Conservation (phyloP, 2,797 vertebrate species). For the Rhinella marina region DNA sequence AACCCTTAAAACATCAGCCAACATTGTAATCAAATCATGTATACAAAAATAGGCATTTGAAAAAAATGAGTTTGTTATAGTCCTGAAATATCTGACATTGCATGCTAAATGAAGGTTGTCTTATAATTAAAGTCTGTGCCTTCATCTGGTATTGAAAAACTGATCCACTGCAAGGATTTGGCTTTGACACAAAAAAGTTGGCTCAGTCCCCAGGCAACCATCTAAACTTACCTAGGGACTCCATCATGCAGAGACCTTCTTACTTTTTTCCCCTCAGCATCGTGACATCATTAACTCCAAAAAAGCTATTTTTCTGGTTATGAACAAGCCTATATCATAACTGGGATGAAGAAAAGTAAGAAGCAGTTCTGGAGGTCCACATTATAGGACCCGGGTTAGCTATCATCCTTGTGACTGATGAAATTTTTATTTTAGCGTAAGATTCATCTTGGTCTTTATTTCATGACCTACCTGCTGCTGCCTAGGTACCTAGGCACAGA, state of each 20-base stretch:
- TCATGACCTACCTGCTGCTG: conserved; percentile 6
- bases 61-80: not conserved
- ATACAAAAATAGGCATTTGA: not conserved
- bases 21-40: not conserved
- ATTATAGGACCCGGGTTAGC: not conserved
- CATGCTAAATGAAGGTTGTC: not conserved
- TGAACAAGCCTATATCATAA: not conserved
- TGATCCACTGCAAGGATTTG: not conserved
- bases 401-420: not conserved
- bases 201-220: too few species aligned
- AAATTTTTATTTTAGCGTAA: not conserved
- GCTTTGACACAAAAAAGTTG: not conserved
- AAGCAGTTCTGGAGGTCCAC: not conserved
- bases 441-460: not conserved
- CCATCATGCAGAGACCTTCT: not conserved
- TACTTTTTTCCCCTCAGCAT: not conserved
- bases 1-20: not conserved
- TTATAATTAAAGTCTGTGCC: not conserved
- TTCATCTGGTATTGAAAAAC: not conserved
- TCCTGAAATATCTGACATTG: not conserved
- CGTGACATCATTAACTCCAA: not conserved
- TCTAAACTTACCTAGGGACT: not conserved
- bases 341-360: not conserved
- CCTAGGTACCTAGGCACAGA: not conserved
- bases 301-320: not conserved